Evolutionary conservation across 30 jellyfish, hydroid and myxozoan species (phyloP), one percentile per base, ranked within the genome.

Genomic region (Turritopsis rubra): DNA sequence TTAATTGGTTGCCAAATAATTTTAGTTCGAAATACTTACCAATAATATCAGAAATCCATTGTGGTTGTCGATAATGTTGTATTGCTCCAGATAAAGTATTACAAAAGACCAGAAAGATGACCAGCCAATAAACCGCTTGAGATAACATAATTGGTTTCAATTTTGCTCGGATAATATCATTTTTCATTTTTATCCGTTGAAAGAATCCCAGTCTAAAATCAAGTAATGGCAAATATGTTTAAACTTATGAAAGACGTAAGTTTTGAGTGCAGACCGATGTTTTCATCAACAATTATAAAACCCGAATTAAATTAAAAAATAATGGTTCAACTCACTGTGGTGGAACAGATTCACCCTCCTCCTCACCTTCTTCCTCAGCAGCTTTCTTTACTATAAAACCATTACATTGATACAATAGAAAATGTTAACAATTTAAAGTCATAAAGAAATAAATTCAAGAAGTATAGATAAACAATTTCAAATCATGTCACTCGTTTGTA

Each of bases 31-130:
- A 24, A 21, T 23, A 23, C 87, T 71, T 24, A 82, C 88, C 27
- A 23, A 71, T 82, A 52, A 82, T 73, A 65, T 66, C 85, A 24
- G 86, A 26, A 54, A 82, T 82, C 95, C 86, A 79, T 25, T 75
- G 81, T 9, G 89, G 87, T 74, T 90, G 97, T n/a, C 83, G 75
- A 87, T 90, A 90, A 72, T 90, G 95, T 81, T 90, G 97, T 21
- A 90, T 90, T 18, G 95, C 95, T 21, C 92, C 97, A 28, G 95
- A 54, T 65, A 88, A 89, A 1, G 94, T 81, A 71, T 90, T 90
- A 41, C 84, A 71, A 65, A 90, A 90, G 22, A 90, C 97, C 66
- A 88, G 81, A 21, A 60, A 52, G 86, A 90, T 86, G 65, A 90
- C 95, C 27, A 90, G 82, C 97, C 97, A 90, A 60, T 82, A 90